A percentile compares a stretch with the other conserved stretches of the same genome.
Evolutionary conservation across 37 sponge, comb jelly and placozoan genomes (phyloP).

Genomic region (Aplysina aerophoba): DNA sequence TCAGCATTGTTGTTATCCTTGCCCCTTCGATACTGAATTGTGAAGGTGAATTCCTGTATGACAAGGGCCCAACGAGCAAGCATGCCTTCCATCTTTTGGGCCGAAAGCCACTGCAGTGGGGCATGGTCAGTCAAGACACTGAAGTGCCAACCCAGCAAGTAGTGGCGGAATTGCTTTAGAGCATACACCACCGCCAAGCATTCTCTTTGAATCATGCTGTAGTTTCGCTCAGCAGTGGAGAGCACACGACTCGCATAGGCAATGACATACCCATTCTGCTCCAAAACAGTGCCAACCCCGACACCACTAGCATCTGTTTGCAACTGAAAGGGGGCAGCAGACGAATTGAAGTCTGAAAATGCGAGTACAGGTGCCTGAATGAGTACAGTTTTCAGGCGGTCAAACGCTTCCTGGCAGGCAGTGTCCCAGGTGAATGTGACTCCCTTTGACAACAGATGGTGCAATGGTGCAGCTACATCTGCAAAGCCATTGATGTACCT

Average conservation of each 20-base stretch:
- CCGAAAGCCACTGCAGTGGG: not conserved
- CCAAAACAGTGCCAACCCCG: constrained; percentile 3
- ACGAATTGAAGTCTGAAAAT: not conserved
- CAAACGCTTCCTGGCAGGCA: not conserved
- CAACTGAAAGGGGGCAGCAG: not conserved
- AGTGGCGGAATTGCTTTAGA: constrained; percentile 4
- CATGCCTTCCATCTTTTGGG: not conserved
- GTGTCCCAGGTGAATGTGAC: not conserved
- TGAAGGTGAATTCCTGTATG: not conserved
- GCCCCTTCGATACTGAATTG: constrained; percentile 42
- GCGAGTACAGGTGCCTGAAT: constrained; percentile 20
- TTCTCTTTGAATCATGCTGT: not conserved
- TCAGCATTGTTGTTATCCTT: constrained; percentile 52
- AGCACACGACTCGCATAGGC: constrained; percentile 14
- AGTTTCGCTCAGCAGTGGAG: not conserved
- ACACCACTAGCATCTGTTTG: constrained; percentile 9
- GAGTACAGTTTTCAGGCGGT: not conserved
- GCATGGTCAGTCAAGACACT: not conserved
- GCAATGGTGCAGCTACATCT: not conserved
- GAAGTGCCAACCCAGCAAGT: not conserved
- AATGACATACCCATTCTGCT: not conserved
- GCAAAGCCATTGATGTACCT: constrained; percentile 54
- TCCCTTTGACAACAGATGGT: not conserved
- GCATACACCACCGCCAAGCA: not conserved
- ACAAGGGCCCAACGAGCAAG: not conserved